These are phyloP conservation scores for Cephus rjabovi DNA, from an alignment of 2,888 invertebrate species.

Conservation along the genomic window DNA sequence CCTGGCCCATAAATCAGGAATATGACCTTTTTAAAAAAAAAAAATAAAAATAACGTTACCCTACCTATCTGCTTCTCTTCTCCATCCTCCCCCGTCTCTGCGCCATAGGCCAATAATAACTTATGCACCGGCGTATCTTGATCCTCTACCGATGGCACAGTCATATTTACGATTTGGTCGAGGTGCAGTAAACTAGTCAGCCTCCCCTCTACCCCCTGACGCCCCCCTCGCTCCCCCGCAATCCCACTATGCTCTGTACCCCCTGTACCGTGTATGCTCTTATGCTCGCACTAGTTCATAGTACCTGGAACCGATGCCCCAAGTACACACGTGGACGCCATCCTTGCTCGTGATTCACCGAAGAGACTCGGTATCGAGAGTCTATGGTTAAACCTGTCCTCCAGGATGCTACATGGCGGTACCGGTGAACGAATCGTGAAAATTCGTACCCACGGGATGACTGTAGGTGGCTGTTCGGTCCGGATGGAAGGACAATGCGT, in stretches of 20 bases:
- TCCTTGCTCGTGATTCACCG: neutral
- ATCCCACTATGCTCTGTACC: neutral
- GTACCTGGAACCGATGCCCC: neutral
- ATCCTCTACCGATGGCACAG: conserved; percentile 39
- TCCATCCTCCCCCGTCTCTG: conserved; percentile 37
- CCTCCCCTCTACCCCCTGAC: conserved; percentile 5
- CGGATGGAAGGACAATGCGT: neutral
- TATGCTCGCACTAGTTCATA: neutral
- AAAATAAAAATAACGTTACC: conserved; percentile 28
- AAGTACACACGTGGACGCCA: too few species aligned
- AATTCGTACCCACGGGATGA: neutral
- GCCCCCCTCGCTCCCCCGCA: neutral
- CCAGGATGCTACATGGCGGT: neutral
- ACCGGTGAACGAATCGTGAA: neutral
- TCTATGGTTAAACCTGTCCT: neutral
- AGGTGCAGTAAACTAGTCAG: conserved; percentile 45
- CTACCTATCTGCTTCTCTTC: conserved; percentile 16
- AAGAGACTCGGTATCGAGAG: neutral
- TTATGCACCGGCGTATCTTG: conserved; percentile 50
- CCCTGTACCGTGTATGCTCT: neutral
- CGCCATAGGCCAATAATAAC: conserved; percentile 46
- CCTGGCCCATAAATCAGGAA: conserved; percentile 53
- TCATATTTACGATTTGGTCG: conserved; percentile 56
- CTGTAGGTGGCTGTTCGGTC: neutral
- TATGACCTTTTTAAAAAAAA: conserved; percentile 36